These are phyloP conservation scores for Pelecanus crispus DNA, from an alignment of 2,113 vertebrate genomes.

Conservation along the genomic window DNA sequence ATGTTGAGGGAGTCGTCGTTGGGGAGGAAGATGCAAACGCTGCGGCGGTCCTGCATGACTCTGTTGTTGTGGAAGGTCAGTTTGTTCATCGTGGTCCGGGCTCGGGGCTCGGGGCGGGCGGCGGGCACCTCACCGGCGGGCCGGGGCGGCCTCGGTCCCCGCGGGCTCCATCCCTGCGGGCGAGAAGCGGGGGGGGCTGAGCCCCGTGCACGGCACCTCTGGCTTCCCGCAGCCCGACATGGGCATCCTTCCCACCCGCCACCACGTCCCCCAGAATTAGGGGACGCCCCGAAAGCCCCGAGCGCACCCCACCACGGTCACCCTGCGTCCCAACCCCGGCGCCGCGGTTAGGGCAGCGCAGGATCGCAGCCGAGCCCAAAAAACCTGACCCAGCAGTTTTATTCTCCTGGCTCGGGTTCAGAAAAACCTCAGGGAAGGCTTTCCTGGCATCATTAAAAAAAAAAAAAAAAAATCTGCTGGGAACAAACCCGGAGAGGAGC, in stretches of 20 bases:
- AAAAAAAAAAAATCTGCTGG: background rate
- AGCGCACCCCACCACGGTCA: accelerated
- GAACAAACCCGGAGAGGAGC: background rate
- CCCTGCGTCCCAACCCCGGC: background rate
- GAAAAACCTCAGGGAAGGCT: background rate
- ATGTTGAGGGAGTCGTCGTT: slow-evolving; percentile 95
- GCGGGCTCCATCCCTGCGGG: background rate
- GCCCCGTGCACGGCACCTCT: accelerated
- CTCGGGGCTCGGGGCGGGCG: background rate
- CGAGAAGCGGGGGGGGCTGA: accelerated
- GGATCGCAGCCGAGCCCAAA: background rate
- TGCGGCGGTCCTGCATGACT: slow-evolving; percentile 99
- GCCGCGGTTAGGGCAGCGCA: accelerated
- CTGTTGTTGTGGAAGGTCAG: slow-evolving; percentile 95
- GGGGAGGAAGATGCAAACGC: slow-evolving; percentile 96
- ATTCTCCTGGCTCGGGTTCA: accelerated
- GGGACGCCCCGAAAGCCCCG: background rate
- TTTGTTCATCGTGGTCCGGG: slow-evolving; percentile 89
- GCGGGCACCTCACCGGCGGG: background rate
- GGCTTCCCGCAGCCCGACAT: accelerated
- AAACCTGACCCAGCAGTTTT: background rate
- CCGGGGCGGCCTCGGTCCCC: slow-evolving; percentile 7
- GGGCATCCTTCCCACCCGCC: background rate
- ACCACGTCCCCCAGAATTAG: accelerated
- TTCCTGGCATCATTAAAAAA: background rate